These are phyloP conservation scores for Dynastes tityus DNA, from an alignment of 2,888 invertebrate genomes.

Conservation along the genomic window DNA sequence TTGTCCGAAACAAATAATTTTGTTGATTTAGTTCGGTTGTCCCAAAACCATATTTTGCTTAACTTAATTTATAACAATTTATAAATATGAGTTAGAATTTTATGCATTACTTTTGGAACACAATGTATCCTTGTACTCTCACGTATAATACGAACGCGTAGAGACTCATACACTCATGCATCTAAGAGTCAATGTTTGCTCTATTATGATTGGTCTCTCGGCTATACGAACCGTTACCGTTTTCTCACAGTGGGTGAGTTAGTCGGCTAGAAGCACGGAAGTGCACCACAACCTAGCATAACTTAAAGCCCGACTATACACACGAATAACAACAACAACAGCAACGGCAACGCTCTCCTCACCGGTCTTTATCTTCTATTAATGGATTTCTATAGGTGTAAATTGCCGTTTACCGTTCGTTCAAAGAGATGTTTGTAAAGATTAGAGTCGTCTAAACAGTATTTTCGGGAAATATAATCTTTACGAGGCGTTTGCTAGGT, in stretches of 20 bases:
- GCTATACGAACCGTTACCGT: conserved; percentile 48
- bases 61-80: no score
- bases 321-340: conserved; percentile 15
- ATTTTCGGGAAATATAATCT: conserved; percentile 12
- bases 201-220: conserved; percentile 41
- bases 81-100: no score
- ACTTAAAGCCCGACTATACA: conserved; percentile 42
- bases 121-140: neutral
- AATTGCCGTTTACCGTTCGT: conserved; percentile 29
- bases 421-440: conserved; percentile 23
- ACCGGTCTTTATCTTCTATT: conserved; percentile 31
- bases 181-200: conserved; percentile 39
- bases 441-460: conserved; percentile 17
- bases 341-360: conserved; percentile 12
- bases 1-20: no score
- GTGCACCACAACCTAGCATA: conserved; percentile 47
- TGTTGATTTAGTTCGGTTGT: no score
- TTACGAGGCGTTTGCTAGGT: neutral
- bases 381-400: conserved; percentile 31
- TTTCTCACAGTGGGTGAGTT: conserved; percentile 51
- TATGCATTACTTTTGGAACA: no score
- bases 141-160: conserved; percentile 1
- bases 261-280: conserved; percentile 47
- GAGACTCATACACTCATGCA: conserved; percentile 12
- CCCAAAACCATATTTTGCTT: no score